phyloP scores from a whole-genome alignment of 2,888 invertebrate species.

The Drosophila prolongata region DNA sequence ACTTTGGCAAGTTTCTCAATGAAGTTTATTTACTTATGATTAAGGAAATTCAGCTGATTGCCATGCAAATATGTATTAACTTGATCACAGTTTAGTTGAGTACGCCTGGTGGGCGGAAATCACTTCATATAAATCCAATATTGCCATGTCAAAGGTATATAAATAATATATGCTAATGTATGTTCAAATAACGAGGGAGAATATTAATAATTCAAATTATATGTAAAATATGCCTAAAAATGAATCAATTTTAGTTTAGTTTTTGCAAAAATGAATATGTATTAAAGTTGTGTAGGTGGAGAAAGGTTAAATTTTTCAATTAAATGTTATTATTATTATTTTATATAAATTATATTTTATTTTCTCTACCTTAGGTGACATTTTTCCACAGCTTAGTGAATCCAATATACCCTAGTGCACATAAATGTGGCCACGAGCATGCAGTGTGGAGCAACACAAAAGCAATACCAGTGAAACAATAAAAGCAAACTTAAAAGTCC shows the following conservation, averaged over 20 bases:
- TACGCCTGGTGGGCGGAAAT: not conserved
- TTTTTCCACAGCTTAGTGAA: not conserved
- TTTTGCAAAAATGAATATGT: too few relatives aligned
- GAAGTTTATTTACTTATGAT: constrained; percentile 24
- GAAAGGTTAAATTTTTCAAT: too few relatives aligned
- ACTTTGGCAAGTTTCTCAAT: constrained; percentile 24
- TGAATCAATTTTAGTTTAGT: too few relatives aligned
- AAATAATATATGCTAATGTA: not conserved
- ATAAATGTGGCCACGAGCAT: constrained; percentile 18
- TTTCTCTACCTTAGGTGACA: not conserved
- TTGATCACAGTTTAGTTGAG: constrained; percentile 5
- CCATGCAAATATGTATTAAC: constrained; percentile 21
- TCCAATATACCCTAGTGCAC: constrained; percentile 9
- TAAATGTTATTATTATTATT: too few relatives aligned
- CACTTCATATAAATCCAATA: not conserved
- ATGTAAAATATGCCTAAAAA: too few relatives aligned
- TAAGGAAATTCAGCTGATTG: constrained; percentile 27
- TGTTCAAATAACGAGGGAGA: not conserved
- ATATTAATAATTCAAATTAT: not conserved
- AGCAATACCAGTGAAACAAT: constrained; percentile 56
- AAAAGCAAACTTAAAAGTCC: constrained; percentile 79
- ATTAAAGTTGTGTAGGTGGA: too few relatives aligned
- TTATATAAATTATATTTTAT: too few relatives aligned
- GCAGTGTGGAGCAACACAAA: constrained; percentile 26
- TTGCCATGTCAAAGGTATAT: not conserved